phyloP scores from a whole-genome alignment of 2,113 vertebrate genomes.

The Elephantulus edwardii region DNA sequence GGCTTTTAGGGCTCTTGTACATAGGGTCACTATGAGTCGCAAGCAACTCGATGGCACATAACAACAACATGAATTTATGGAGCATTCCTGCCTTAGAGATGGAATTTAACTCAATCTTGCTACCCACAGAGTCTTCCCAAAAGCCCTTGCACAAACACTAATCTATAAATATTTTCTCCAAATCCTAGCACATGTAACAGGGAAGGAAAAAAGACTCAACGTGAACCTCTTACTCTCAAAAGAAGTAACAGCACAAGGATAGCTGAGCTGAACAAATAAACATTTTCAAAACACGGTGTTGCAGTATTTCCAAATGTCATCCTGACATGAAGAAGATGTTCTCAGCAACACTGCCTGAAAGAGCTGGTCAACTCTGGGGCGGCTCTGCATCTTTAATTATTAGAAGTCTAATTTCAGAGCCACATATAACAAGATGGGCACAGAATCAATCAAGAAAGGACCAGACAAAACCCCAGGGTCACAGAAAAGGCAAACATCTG shows the following conservation, averaged over 20 bases:
- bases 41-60: too few relatives aligned
- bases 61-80: too few relatives aligned
- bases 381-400: constrained; percentile 4
- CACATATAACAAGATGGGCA: background rate
- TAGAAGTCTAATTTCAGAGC: constrained; percentile 2
- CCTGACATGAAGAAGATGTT: background rate
- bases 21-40: too few relatives aligned
- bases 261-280: constrained; percentile 13
- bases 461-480: background rate
- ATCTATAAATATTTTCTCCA: background rate
- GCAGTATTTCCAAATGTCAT: background rate
- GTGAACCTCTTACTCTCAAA: background rate
- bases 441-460: background rate
- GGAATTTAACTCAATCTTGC: background rate
- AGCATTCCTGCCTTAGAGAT: too few relatives aligned
- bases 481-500: background rate
- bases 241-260: background rate
- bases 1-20: too few relatives aligned
- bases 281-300: background rate
- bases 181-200: background rate
- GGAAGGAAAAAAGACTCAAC: background rate
- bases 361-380: background rate
- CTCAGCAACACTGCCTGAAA: background rate
- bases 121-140: background rate
- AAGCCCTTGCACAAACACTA: background rate